phyloP scores from a whole-genome alignment of 2,797 vertebrate genomes.

The Propithecus deckenii region DNA sequence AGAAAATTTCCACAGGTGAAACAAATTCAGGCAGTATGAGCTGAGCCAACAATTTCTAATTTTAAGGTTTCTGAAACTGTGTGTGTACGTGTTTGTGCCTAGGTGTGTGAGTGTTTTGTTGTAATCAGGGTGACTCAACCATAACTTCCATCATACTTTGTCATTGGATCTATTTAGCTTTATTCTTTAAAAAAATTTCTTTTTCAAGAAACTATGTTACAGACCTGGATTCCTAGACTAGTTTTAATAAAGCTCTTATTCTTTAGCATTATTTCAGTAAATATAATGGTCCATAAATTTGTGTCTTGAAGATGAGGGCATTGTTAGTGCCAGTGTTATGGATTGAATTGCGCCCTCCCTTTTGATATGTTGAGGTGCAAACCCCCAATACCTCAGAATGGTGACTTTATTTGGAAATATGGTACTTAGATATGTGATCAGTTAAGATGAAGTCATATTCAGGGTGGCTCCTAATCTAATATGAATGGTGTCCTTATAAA shows the following conservation, averaged over 20 bases:
- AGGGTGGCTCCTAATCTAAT: background rate
- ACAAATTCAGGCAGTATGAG: conserved; percentile 12
- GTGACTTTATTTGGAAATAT: background rate
- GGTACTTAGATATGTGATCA: background rate
- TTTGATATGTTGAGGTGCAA: background rate
- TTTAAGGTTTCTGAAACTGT: conserved; percentile 44
- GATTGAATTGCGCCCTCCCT: background rate
- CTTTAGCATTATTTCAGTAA: background rate
- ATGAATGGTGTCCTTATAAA: background rate
- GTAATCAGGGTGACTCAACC: conserved; percentile 56
- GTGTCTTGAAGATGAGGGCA: background rate
- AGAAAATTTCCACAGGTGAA: conserved; percentile 71
- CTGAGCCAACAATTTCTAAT: conserved; percentile 60
- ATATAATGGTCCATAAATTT: background rate
- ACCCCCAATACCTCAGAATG: background rate
- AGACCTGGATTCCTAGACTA: background rate
- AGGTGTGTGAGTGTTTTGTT: background rate
- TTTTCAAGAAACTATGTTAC: background rate
- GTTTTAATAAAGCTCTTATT: background rate
- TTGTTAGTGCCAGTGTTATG: background rate
- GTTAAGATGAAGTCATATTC: background rate
- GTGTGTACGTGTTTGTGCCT: background rate
- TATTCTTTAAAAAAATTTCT: background rate
- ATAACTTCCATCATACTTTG: conserved; percentile 42
- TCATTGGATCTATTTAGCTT: background rate